Base-by-base conservation (phyloP, 2,888 invertebrate species). In the Eristalinus sepulchralis region DNA sequence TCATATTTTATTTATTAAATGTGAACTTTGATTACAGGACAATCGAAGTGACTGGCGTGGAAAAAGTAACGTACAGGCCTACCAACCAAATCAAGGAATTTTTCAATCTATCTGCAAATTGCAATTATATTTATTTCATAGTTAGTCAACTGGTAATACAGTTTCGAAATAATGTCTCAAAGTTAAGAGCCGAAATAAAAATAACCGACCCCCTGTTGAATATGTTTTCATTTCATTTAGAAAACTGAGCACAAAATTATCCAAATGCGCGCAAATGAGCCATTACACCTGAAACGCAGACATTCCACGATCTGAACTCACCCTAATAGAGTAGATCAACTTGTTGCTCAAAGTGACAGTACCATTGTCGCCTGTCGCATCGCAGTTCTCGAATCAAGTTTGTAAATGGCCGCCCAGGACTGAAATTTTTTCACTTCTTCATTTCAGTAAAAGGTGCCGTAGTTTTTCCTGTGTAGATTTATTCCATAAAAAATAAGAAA, bases 361-460 rank as follows among this genome's bases (percentile, higher is more conserved):
- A 47, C 47, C 31, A 33, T 17, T 8, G 22, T 17, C 24, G 24
- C 57, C 63, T 59, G 36, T 71, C 71, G 75, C 80, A 84, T 76
- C 71, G 68, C 47, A 77, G 11, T 77, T 66, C 59, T 73, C 20
- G 76, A 85, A 86, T 78, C 82, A 73, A 83, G 83, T 86, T 86
- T 83, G 78, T 83, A 83, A 86, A 83, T 86, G 86, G 83, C 83
- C 83, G 86, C 83, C 86, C 78, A 83, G 78, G 66, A 79, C 70
- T 79, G 13, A 79, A 27, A 66, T 70, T 86, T 86, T 83, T 86
- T 71, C 83, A 86, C 78, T 75, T 83, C 68, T 82, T 36, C 57
- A 24, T 62, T n/a, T 75, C 24, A 77, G 82, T 39, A 11, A n/a
- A 78, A 78, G 73, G 67, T 85, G 81, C 53, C 71, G 73, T 81